Conservation (phyloP, 2,888 invertebrate genomes). For the Noctuana brunneofusca region DNA sequence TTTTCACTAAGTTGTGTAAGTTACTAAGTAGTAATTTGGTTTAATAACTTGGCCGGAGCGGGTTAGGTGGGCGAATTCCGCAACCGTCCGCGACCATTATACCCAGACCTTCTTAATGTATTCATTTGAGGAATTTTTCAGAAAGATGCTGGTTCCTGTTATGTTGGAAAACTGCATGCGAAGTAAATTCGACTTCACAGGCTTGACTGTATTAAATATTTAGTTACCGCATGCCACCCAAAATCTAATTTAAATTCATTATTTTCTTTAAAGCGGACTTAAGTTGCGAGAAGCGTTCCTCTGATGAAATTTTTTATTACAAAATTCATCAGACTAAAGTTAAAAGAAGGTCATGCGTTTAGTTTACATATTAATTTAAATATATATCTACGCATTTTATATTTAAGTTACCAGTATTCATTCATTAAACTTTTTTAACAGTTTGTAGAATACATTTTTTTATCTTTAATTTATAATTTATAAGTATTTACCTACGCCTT, state of each 20-base stretch:
- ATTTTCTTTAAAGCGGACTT: slow-evolving; percentile 9
- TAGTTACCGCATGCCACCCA: slow-evolving; percentile 24
- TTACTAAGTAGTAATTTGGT: slow-evolving; percentile 32
- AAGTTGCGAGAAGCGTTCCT: neutral
- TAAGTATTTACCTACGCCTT: too few species aligned
- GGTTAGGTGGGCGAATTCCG: slow-evolving; percentile 24
- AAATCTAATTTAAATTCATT: slow-evolving; percentile 32
- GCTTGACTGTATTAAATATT: slow-evolving; percentile 32
- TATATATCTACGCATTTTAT: too few species aligned
- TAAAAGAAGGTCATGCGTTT: too few species aligned
- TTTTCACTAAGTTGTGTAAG: slow-evolving; percentile 31
- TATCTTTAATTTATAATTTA: too few species aligned
- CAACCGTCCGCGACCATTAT: slow-evolving; percentile 24
- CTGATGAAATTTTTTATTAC: neutral
- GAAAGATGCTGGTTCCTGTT: slow-evolving; percentile 18
- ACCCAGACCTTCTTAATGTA: slow-evolving; percentile 28
- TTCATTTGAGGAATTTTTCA: slow-evolving; percentile 33
- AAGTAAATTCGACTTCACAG: slow-evolving; percentile 27
- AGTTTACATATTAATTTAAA: too few species aligned
- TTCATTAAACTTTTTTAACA: too few species aligned
- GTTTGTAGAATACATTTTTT: too few species aligned
- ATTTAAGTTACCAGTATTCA: too few species aligned
- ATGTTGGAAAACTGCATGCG: slow-evolving; percentile 24
- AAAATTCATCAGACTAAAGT: neutral
- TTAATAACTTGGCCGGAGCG: slow-evolving; percentile 29